A percentile compares a stretch with the other conserved stretches of the same genome.
Evolutionary conservation across 1,140 invertebrate genomes (phyloP).

Genomic region (Phortica variegata): DNA sequence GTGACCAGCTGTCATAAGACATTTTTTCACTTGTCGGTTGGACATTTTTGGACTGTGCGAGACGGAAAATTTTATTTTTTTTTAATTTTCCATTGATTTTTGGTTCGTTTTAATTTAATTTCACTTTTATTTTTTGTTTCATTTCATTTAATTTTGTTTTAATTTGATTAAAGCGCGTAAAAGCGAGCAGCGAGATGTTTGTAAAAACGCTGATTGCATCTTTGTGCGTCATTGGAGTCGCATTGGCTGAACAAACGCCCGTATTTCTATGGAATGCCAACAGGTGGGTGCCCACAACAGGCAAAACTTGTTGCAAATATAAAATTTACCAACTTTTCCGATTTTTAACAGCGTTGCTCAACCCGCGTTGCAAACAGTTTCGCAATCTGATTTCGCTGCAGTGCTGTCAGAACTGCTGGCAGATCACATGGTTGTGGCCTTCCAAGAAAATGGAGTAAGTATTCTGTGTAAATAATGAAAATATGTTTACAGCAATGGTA

Average conservation of each 20-base stretch:
- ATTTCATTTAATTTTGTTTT: constrained; percentile 9
- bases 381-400: constrained; percentile 33
- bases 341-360: constrained; percentile 22
- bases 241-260: constrained; percentile 46
- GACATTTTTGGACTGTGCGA: constrained; percentile 19
- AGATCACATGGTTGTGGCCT: constrained; percentile 50
- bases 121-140: constrained; percentile 14
- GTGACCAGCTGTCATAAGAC: constrained; percentile 30
- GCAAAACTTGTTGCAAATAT: constrained; percentile 7
- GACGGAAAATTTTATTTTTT: constrained; percentile 39
- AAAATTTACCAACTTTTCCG: not conserved
- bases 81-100: constrained; percentile 48
- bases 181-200: constrained; percentile 37
- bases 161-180: constrained; percentile 16
- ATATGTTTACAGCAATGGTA: not conserved
- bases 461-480: not conserved
- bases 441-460: constrained; percentile 52
- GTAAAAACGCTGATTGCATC: constrained; percentile 46
- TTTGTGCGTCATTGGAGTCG: constrained; percentile 49
- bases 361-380: constrained; percentile 36
- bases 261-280: constrained; percentile 51
- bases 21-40: constrained; percentile 30
- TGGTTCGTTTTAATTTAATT: constrained; percentile 33
- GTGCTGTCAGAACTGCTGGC: constrained; percentile 28
- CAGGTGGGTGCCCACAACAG: constrained; percentile 46